Evolutionary conservation across 2,888 invertebrate genomes (phyloP).

Genomic region (Spialia ferax): DNA sequence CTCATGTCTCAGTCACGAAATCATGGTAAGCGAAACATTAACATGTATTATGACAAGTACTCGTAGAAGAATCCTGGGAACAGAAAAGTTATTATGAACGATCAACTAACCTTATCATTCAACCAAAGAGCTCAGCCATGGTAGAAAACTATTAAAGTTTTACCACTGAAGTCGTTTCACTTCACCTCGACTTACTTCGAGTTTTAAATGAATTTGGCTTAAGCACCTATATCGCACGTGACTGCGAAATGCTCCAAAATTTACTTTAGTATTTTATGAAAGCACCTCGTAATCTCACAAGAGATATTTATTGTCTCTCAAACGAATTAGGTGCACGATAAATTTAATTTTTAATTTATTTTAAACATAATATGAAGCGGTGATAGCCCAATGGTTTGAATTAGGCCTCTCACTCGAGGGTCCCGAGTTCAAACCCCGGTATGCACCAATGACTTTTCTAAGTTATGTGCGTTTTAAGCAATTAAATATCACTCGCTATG

Average conservation of each 20-base stretch:
- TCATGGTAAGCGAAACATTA: background rate
- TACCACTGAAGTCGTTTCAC: slow-evolving; percentile 6
- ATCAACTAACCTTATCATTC: background rate
- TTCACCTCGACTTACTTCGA: slow-evolving; percentile 19
- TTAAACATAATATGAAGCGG: too few species aligned
- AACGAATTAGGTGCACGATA: too few species aligned
- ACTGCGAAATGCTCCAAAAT: slow-evolving; percentile 50
- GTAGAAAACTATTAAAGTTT: slow-evolving; percentile 9
- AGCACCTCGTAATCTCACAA: background rate
- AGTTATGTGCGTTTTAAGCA: too few species aligned
- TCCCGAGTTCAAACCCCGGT: too few species aligned
- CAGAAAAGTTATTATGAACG: background rate
- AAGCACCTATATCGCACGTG: slow-evolving; percentile 60
- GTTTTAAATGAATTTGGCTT: slow-evolving; percentile 56
- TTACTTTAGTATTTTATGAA: slow-evolving; percentile 41
- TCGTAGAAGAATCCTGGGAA: background rate
- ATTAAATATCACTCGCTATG: too few species aligned
- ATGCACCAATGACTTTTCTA: too few species aligned
- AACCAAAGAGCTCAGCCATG: background rate
- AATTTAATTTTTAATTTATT: too few species aligned
- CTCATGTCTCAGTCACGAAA: background rate
- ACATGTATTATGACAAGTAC: background rate
- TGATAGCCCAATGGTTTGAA: too few species aligned
- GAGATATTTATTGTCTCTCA: slow-evolving; percentile 13
- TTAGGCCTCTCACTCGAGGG: too few species aligned